phyloP scores from a whole-genome alignment of 1,140 invertebrate genomes.

The Contarinia nasturtii region DNA sequence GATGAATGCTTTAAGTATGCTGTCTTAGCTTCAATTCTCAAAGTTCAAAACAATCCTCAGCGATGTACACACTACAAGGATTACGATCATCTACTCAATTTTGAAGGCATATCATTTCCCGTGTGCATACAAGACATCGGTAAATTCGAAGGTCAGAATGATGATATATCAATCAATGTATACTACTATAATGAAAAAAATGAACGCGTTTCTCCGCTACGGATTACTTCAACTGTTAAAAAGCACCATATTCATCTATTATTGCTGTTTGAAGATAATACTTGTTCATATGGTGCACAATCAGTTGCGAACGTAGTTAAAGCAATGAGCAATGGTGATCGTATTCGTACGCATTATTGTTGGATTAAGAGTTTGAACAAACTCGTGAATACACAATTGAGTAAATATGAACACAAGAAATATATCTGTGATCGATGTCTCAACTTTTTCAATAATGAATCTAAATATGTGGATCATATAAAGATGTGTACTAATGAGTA shows the following conservation, averaged over 20 bases:
- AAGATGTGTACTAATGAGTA: conserved; percentile 2
- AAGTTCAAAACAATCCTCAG: background rate
- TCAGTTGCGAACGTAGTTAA: background rate
- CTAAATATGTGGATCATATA: too few species aligned
- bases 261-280: background rate
- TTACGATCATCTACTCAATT: background rate
- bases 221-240: too few species aligned
- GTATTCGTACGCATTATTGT: conserved; percentile 9
- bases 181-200: too few species aligned
- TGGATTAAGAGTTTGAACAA: conserved; percentile 14
- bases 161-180: too few species aligned
- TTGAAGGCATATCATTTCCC: conserved; percentile 4
- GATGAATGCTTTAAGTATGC: conserved; percentile 14
- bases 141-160: conserved; percentile 6
- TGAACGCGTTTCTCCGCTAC: too few species aligned
- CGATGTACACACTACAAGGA: background rate
- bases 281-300: background rate
- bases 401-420: conserved; percentile 7
- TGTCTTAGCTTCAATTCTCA: conserved; percentile 8
- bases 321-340: conserved; percentile 3
- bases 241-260: too few species aligned
- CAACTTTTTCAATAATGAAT: conserved; percentile 10
- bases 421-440: conserved; percentile 16
- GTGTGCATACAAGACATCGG: conserved; percentile 5
- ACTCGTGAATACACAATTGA: conserved; percentile 12